Percentiles rank a stretch among this genome's conserved stretches.
These are phyloP conservation scores for Puffinus mauretanicus DNA, from an alignment of 2,113 vertebrate genomes.

Conservation along the genomic window DNA sequence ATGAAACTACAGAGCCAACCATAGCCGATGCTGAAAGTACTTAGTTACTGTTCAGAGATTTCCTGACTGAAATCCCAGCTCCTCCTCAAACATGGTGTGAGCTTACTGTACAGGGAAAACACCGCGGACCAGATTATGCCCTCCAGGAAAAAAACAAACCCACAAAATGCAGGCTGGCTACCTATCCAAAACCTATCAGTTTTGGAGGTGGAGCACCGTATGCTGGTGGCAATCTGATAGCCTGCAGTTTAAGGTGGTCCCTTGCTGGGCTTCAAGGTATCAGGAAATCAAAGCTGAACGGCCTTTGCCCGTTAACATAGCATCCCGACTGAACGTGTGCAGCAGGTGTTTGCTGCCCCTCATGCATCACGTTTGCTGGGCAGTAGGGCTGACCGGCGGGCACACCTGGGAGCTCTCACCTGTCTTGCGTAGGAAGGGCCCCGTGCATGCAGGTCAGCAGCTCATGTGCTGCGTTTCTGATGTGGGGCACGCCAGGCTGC, in stretches of 20 bases:
- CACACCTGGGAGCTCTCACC: background rate
- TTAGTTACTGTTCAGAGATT: background rate
- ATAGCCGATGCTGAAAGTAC: background rate
- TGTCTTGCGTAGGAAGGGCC: background rate
- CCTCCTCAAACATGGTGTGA: background rate
- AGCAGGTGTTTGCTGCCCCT: background rate
- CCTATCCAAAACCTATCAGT: background rate
- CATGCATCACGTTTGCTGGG: background rate
- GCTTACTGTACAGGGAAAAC: background rate
- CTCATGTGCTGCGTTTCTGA: background rate
- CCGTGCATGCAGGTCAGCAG: background rate
- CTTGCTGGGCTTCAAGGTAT: background rate
- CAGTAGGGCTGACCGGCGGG: accelerated
- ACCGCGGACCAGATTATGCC: background rate
- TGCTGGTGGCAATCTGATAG: background rate
- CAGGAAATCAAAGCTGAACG: background rate
- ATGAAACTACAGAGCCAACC: background rate
- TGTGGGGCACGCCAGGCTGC: background rate
- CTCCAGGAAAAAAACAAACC: background rate
- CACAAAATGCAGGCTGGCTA: background rate
- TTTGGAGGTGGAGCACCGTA: background rate
- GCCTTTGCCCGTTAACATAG: background rate
- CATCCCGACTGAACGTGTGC: background rate
- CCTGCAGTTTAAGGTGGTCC: background rate
- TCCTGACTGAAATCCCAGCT: background rate